phyloP scores from a whole-genome alignment of 2,888 invertebrate genomes.

The Heliconius erato region DNA sequence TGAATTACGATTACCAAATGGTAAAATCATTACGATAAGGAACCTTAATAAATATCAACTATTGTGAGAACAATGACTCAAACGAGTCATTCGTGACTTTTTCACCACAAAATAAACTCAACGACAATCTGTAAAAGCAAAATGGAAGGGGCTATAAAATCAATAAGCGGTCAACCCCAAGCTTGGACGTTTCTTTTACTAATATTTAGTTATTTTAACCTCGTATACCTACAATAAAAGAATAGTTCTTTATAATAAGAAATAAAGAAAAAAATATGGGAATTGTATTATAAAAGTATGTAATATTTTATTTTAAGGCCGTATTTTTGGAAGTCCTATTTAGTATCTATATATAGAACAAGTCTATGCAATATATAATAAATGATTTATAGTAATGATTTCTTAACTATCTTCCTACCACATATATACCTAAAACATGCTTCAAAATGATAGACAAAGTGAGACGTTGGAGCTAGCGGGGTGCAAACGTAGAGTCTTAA shows the following conservation, averaged over 20 bases:
- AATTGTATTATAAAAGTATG: no score
- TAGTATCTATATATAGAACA: no score
- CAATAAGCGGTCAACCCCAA: conserved; percentile 26
- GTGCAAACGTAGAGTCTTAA: no score
- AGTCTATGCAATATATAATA: no score
- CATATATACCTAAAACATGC: not conserved
- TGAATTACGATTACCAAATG: no score
- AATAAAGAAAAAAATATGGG: not conserved
- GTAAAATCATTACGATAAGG: no score
- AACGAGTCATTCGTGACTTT: not conserved
- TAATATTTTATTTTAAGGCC: no score
- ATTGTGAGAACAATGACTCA: not conserved
- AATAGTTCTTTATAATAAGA: not conserved
- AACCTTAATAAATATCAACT: no score
- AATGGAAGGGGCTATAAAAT: conserved; percentile 25
- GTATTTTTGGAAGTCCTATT: no score
- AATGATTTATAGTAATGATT: no score
- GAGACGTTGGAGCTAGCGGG: no score
- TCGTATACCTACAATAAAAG: not conserved
- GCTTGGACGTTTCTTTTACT: not conserved
- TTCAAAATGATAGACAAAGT: no score
- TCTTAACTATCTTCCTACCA: not conserved
- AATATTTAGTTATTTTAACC: not conserved
- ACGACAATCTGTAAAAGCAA: not conserved
- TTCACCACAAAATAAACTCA: not conserved